Evolutionary conservation across 2,797 vertebrate species (phyloP), one percentile per base, ranked within the genome.

Genomic region (Momotus momota): DNA sequence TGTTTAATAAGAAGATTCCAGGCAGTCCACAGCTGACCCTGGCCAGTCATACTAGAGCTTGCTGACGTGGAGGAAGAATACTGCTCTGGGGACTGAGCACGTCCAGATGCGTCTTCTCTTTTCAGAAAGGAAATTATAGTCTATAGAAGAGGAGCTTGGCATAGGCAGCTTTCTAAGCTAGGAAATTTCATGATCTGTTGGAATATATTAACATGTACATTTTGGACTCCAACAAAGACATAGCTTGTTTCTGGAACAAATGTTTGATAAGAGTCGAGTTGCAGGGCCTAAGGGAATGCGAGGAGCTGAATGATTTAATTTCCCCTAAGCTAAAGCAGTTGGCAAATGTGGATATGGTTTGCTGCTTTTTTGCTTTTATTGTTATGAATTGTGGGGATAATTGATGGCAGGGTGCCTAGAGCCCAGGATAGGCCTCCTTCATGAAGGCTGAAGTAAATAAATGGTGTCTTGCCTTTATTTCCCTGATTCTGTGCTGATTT

Each of bases 91-190:
- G 84, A 90, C 86, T 98, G 96, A 98, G 96, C 91, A 81, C 81
- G 94, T 98, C 96, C 98, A 98, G 98, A 98, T 98, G 97, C 96
- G 94, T 62, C 94, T 73, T 78, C 88, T 95, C 88, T 72, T 82
- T 94, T 95, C 83, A 92, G 77, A 98, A 94, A 97, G 98, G 97
- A 98, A 98, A 98, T 98, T 97, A 94, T 81, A 97, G 96, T 97
- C 96, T 97, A 94, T 91, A 96, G 91, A 97, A 97, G 88, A 96
- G 87, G 60, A 96, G 83, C 81, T 95, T 96, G 94, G 94, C 85
- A 96, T 60, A 92, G 96, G 57, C 93, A 96, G 92, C 71, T 88
- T 95, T 96, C 93, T 93, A 95, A 97, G 88, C 95, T 93, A 97
- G 96, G 96, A 96, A 83, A 93, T 96, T 97, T 97, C 96, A 96